Conservation (phyloP, 2,888 invertebrate genomes). For the Acronicta aceris region DNA sequence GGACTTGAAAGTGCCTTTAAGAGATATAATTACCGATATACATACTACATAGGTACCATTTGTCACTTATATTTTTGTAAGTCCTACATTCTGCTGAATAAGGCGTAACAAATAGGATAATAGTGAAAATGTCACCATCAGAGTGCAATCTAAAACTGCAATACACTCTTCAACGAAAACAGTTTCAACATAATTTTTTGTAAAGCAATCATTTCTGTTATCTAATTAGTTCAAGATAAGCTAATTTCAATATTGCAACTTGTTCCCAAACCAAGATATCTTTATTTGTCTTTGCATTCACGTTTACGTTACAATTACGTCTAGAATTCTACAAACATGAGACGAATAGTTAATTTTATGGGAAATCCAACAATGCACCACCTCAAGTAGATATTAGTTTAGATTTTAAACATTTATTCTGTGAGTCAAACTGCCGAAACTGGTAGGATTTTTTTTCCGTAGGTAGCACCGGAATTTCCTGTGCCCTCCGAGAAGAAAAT, state of each 20-base stretch:
- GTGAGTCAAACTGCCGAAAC: too few species aligned
- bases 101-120: too few species aligned
- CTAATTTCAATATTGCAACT: constrained; percentile 30
- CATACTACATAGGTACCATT: too few species aligned
- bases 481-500: too few species aligned
- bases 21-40: too few species aligned
- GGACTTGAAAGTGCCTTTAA: too few species aligned
- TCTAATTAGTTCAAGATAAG: constrained; percentile 50
- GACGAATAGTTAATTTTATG: constrained; percentile 9
- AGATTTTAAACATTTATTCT: neutral
- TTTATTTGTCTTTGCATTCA: constrained; percentile 22
- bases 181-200: neutral
- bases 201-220: constrained; percentile 20
- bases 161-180: neutral
- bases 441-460: too few species aligned
- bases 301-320: constrained; percentile 20
- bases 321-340: neutral
- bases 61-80: too few species aligned
- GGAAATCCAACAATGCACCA: constrained; percentile 1
- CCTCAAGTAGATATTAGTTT: neutral
- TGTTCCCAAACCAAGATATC: constrained; percentile 35
- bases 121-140: neutral
- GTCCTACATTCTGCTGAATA: too few species aligned
- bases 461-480: too few species aligned
- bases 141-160: constrained; percentile 1